Evolutionary conservation across 2,113 vertebrate genomes (phyloP), one percentile per base, ranked within the genome.

Genomic region (Oostethus manadensis): DNA sequence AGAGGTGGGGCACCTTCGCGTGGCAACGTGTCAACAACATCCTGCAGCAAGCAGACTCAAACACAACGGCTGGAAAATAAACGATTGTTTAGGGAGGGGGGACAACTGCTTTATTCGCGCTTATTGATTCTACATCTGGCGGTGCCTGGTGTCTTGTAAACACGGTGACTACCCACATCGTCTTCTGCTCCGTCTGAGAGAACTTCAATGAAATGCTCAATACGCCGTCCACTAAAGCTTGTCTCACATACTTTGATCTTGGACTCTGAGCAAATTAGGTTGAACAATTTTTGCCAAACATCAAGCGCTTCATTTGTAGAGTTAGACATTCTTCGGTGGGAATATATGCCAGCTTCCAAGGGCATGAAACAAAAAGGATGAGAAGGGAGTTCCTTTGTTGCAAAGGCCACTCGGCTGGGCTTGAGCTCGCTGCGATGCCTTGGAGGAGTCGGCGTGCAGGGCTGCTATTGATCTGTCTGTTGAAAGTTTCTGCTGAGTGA

Each of bases 391-490:
- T 78, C 61, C 73, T 86, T 83, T 83, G 83, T 82, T 82, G 74
- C 72, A 82, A 80, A 85, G 83, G 84, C 81, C 81, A 84, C 80
- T 84, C 70, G 77, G 78, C 72, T 86, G 77, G 72, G 79, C 74
- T 82, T 77, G 60, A 81, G 75, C 77, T 78, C 67, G 71, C 81
- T 84, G 79, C 77, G 70, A 71, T 74, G 75, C 78, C 76, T 86
- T 47, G 56, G 76, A 83, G 81, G 74, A 82, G 79, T 76, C 72
- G 40, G 55, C 51, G 76, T 77, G 70, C 17, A 44, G 78, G 70
- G 59, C 51, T 67, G 56, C 71, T 88, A 89, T 89, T 86, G 88
- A 90, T 89, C 83, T 79, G 81, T 86, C 74, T 82, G 84, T 82
- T 81, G 75, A 86, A 86, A 87, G 87, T 86, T 87, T 78, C 77